Evolutionary conservation across 2,888 invertebrate genomes (phyloP).

Genomic region (Pollenia angustigena): DNA sequence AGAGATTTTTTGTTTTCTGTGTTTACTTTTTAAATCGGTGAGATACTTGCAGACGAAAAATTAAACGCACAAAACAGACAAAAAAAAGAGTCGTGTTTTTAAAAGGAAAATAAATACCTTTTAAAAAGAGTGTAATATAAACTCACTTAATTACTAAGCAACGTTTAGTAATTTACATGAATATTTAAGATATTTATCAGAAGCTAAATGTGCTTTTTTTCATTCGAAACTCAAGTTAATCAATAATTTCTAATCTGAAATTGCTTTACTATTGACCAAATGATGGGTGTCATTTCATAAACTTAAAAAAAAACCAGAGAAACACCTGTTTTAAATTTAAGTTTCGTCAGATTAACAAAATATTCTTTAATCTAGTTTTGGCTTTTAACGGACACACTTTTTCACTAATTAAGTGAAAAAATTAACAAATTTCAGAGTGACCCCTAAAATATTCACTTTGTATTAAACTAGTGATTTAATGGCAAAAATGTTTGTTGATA

Average conservation of each 20-base stretch:
- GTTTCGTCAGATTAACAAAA: neutral
- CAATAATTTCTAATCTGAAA: conserved; percentile 40
- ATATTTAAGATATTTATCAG: conserved; percentile 61
- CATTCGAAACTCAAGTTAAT: conserved; percentile 24
- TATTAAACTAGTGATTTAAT: conserved; percentile 20
- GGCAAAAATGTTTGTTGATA: conserved; percentile 28
- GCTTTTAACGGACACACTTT: conserved; percentile 52
- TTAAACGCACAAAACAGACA: neutral
- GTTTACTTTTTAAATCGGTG: conserved; percentile 14
- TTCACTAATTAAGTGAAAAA: conserved; percentile 47
- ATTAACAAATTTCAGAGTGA: conserved; percentile 12
- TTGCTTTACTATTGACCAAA: neutral
- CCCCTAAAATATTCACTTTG: conserved; percentile 5
- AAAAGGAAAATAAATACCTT: neutral
- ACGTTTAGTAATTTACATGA: conserved; percentile 16
- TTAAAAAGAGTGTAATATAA: conserved; percentile 32
- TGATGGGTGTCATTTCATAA: conserved; percentile 20
- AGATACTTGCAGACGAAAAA: conserved; percentile 6
- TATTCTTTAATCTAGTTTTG: conserved; percentile 34
- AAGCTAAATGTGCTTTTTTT: conserved; percentile 52
- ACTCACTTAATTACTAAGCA: conserved; percentile 57
- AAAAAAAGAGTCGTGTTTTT: neutral
- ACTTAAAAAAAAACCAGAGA: neutral
- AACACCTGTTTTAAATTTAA: conserved; percentile 23
- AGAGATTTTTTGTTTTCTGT: conserved; percentile 42